Base-by-base conservation (phyloP, 2,888 invertebrate species). In the Malacosoma neustria region DNA sequence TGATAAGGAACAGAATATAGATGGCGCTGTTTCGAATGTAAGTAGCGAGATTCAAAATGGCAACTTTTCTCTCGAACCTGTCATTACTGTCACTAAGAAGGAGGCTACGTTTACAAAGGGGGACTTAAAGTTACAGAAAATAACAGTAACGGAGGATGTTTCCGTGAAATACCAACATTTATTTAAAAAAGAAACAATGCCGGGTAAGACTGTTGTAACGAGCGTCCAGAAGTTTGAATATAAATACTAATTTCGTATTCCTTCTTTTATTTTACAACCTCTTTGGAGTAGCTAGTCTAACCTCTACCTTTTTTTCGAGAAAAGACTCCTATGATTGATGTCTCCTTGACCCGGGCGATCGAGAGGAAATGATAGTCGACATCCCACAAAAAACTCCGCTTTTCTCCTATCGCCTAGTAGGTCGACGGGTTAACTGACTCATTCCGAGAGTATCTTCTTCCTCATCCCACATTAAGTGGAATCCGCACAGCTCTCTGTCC, bases 131-230 rank as follows among this genome's bases (percentile, higher is more conserved):
- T 45, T 73, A 1, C 76, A 80, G 34, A 81, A 77, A 48, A 54
- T 82, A 1, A 60, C 72, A 0, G 75, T 81, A 1, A 67, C 70
- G 0, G 84, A 84, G 41, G 70, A 82, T 11, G 59, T 82, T 0
- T 64, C 80, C 48, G 65, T 81, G 42, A 76, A 71, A 46, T 77
- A 61, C 41, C 65, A 72, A 42, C 73, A 84, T 57, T 55, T 82
- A 53, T 77, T 80, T 49, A 80, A 71, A 49, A 77, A 76, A 37
- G 57, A 72, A 32, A 64, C 60, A 0, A 38, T 48, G 11, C 71
- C 72, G 0, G 76, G 75, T 0, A 75, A 79, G 51, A 72, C 74
- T 2, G 62, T 79, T 0, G 63, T 72, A 1, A 71, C 71, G 0
- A 61, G 66, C 14, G 49, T 80, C 0, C 73, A 81, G 32, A 72